These are phyloP conservation scores for Ochlodes sylvanus DNA, from an alignment of 2,888 invertebrate species.

Conservation along the genomic window DNA sequence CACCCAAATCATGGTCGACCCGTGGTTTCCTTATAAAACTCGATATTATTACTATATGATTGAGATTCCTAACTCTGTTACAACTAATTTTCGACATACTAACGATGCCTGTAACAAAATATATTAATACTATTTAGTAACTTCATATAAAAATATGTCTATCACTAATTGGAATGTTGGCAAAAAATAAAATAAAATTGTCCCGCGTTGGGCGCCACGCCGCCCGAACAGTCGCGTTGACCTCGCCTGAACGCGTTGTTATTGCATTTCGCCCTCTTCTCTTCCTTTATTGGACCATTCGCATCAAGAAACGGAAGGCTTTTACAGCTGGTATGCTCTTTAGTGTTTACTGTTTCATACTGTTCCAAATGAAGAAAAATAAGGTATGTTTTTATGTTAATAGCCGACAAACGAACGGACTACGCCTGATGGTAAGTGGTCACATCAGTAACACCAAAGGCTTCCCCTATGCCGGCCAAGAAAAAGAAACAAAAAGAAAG, in stretches of 20 bases:
- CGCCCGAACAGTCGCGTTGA: constrained; percentile 49
- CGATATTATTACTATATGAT: too few species aligned
- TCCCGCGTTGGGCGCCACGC: constrained; percentile 60
- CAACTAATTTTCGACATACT: too few species aligned
- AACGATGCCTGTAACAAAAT: too few species aligned
- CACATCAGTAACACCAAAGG: too few species aligned
- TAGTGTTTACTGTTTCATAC: constrained; percentile 1
- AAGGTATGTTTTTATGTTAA: neutral
- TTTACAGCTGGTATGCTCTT: constrained; percentile 37
- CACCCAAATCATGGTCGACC: too few species aligned
- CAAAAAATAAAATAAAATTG: constrained; percentile 49
- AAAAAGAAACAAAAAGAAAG: too few species aligned
- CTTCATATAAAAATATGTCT: constrained; percentile 3
- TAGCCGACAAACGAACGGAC: neutral
- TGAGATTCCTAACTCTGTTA: too few species aligned
- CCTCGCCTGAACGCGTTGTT: constrained; percentile 58
- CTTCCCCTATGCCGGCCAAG: too few species aligned
- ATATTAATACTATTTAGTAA: too few species aligned
- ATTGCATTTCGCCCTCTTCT: constrained; percentile 49
- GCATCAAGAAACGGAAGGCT: constrained; percentile 42
- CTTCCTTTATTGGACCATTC: constrained; percentile 46
- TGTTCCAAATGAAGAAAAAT: neutral
- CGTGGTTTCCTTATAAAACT: too few species aligned
- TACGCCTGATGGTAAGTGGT: too few species aligned
- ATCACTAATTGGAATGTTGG: constrained; percentile 31